Percentiles rank a stretch among this genome's conserved stretches.
Evolutionary conservation across 1,140 invertebrate species (phyloP).

Genomic region (Macrotrachela quadricornifera): DNA sequence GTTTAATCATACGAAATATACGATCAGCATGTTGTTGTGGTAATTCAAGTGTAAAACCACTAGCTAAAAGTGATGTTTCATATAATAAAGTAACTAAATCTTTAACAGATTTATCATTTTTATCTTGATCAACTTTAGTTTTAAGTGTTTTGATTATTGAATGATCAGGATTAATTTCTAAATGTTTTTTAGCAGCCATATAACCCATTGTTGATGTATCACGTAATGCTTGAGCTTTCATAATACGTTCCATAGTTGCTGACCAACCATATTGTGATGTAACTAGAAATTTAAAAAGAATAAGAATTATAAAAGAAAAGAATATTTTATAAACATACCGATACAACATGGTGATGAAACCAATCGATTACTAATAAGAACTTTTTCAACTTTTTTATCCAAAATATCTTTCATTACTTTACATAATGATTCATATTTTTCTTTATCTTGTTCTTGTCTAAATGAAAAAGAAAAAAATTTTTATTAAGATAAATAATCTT

Average conservation of each 20-base stretch:
- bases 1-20: slow-evolving; percentile 69
- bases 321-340: slow-evolving; percentile 22
- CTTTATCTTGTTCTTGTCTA: slow-evolving; percentile 44
- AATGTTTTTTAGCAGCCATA: slow-evolving; percentile 44
- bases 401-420: slow-evolving; percentile 95
- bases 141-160: slow-evolving; percentile 69
- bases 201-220: slow-evolving; percentile 93
- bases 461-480: too few species aligned
- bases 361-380: slow-evolving; percentile 69
- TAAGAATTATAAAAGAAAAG: too few species aligned
- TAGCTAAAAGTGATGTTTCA: slow-evolving; percentile 29
- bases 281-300: slow-evolving; percentile 32
- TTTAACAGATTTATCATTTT: slow-evolving; percentile 79
- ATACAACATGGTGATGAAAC: slow-evolving; percentile 94
- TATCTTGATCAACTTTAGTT: slow-evolving; percentile 72
- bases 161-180: slow-evolving; percentile 84
- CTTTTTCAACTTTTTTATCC: slow-evolving; percentile 89
- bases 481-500: too few species aligned
- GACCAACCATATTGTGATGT: slow-evolving; percentile 98
- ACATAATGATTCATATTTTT: slow-evolving; percentile 53
- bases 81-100: slow-evolving; percentile 27
- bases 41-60: slow-evolving; percentile 26
- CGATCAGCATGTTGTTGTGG: slow-evolving; percentile 31
- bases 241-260: slow-evolving; percentile 97
- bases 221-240: slow-evolving; percentile 85